Base-by-base conservation (phyloP, 2,888 invertebrate genomes). In the Entomobrya proxima region DNA sequence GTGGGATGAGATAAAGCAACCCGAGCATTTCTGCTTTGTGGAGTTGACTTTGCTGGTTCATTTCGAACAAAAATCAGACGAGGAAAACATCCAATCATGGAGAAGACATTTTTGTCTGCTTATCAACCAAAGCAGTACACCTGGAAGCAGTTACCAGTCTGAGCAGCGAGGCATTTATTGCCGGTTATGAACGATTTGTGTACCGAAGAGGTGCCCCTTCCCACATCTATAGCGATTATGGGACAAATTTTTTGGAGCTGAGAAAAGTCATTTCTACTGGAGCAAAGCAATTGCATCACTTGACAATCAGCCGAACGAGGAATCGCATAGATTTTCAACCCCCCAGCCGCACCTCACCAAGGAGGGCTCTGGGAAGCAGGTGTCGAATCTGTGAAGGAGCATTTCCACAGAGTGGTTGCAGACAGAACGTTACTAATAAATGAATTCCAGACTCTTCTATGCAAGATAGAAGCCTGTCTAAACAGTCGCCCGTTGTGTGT, bases 361-460 rank as follows among this genome's bases (percentile, higher is more conserved):
- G 91, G 91, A 3, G 91, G 91, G 0, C 74, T 91, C 3, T 91
- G 91, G 91, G 91, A 92, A 82, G 90, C 91, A 1, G 91, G 90
- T 5, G 91, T 92, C 0, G 91, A 91, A 61, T 90, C 90, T 0
- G 85, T 90, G 0, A 92, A 92, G 86, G 89, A n/a, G 0, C 75
- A 87, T 13, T 30, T 88, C 1, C 13, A 40, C 5, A 78, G 91
- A 27, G 88, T 91, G 0, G 58, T 91, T 3, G 90, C 90, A 0
- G 85, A 88, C 1, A 35, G 85, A 5, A 87, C 50, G 3, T 55
- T 90, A 1, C 91, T 91, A 0, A 91, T 87, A 58, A 91, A 91
- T 78, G 91, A 92, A 74, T 79, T 91, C 13, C 75, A 86, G 15
- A 91, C 91, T 0, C 11, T 91, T 5, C 18, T 91, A 18, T 88